A percentile compares a stretch with the other conserved stretches of the same genome.
Evolutionary conservation across 2,113 vertebrate species (phyloP).

Genomic region (Lophotis ruficrista): DNA sequence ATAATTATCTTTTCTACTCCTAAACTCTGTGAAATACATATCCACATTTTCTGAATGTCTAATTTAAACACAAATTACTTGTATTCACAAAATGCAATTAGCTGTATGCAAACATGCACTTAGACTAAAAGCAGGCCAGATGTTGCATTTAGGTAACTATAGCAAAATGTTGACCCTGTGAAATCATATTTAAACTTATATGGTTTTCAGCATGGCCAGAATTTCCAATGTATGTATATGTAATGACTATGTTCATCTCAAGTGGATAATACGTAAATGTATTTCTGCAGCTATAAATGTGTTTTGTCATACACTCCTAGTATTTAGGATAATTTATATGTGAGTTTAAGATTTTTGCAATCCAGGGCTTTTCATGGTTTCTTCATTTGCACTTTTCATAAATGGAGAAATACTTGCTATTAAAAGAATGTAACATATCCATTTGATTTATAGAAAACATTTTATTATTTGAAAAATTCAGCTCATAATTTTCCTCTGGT

Average conservation of each 20-base stretch:
- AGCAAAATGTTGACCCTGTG: neutral
- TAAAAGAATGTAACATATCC: neutral
- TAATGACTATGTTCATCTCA: neutral
- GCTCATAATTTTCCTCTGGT: neutral
- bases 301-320: neutral
- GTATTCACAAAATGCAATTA: neutral
- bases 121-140: neutral
- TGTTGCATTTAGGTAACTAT: constrained; percentile 1
- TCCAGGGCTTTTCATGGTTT: neutral
- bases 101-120: neutral
- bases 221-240: neutral
- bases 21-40: neutral
- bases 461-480: neutral
- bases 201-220: neutral
- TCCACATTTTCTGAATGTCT: neutral
- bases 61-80: neutral
- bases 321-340: neutral
- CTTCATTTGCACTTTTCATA: neutral
- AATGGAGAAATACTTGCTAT: neutral
- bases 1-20: neutral
- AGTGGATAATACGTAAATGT: neutral
- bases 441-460: neutral
- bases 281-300: neutral
- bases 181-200: neutral
- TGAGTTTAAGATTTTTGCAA: neutral